Base-by-base conservation (phyloP, 2,888 invertebrate genomes). In the Luperina nickerlii region DNA sequence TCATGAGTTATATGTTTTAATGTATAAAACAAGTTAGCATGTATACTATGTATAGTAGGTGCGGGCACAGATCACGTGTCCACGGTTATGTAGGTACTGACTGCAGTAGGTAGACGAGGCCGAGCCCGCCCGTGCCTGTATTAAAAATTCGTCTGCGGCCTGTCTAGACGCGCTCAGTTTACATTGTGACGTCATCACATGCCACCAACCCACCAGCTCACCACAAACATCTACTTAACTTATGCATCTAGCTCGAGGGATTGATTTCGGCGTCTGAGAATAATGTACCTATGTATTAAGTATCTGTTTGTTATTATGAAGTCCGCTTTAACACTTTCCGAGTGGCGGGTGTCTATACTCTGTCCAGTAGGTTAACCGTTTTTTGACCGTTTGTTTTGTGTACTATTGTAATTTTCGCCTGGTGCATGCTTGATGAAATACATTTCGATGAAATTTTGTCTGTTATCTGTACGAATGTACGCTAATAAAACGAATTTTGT, bases 131-230 rank as follows among this genome's bases (percentile, higher is more conserved):
- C 84, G 88, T 83, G 90, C 81, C 75, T 82, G 90, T 88, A 89
- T 95, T 95, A 95, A 95, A 96, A 96, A 96, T 94, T 95, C 93
- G 96, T 96, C 96, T 96, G 95, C 92, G 92, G 91, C 88, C 91
- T 91, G 96, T 96, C 96, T 96, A 96, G 96, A 96, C 96, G 92
- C 90, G 90, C 88, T 90, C 90, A 92, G 94, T 91, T 94, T 93
- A 92, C 92, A 93, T 90, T 92, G 92, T 93, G 93, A 93, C 93
- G 81, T 87, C 85, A 87, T 65, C 75, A 82, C 79, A 92, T 91
- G 91, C 90, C 90, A 76, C 57, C 75, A 74, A 38, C 38, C 48
- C 54, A 78, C 66, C 76, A 67, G 63, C 63, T 73, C 74, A 93
- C 91, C 90, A 88, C 91, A 91, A 93, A 92, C 90, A 93, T 91